A percentile compares a stretch with the other conserved stretches of the same genome.
Conservation (phyloP, 2,113 vertebrate species). For the Amazona guildingii region DNA sequence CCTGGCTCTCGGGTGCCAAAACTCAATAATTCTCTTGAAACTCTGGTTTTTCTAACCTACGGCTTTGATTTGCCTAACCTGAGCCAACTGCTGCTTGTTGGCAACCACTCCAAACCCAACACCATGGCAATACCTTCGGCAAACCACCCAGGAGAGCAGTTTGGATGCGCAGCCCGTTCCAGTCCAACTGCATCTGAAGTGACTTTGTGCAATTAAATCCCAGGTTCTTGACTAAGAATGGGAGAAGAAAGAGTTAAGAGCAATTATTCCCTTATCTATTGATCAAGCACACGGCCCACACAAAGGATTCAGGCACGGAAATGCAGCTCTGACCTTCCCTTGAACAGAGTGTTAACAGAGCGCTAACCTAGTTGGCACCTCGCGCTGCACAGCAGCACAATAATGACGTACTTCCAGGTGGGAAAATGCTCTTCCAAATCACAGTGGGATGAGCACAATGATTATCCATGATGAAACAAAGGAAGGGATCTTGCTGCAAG, state of each 20-base stretch:
- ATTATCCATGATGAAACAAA: neutral
- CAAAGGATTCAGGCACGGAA: neutral
- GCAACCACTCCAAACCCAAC: neutral
- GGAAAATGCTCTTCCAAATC: neutral
- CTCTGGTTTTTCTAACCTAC: neutral
- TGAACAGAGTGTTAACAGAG: neutral
- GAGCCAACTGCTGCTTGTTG: neutral
- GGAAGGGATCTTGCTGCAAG: neutral
- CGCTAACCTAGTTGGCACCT: neutral
- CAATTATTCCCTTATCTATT: neutral
- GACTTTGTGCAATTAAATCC: neutral
- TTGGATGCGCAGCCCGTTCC: neutral
- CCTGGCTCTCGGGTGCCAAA: neutral
- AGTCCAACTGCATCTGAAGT: neutral
- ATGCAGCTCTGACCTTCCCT: neutral
- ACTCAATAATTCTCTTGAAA: neutral
- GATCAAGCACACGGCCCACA: neutral
- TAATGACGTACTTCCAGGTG: slow-evolving; percentile 12
- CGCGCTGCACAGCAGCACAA: neutral
- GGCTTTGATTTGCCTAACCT: neutral
- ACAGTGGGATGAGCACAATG: neutral
- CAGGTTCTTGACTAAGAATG: neutral
- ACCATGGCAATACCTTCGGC: neutral
- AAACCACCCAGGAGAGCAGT: neutral
- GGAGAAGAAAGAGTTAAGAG: neutral